These are phyloP conservation scores for Lampris incognitus DNA, from an alignment of 2,113 vertebrate genomes.

Conservation along the genomic window DNA sequence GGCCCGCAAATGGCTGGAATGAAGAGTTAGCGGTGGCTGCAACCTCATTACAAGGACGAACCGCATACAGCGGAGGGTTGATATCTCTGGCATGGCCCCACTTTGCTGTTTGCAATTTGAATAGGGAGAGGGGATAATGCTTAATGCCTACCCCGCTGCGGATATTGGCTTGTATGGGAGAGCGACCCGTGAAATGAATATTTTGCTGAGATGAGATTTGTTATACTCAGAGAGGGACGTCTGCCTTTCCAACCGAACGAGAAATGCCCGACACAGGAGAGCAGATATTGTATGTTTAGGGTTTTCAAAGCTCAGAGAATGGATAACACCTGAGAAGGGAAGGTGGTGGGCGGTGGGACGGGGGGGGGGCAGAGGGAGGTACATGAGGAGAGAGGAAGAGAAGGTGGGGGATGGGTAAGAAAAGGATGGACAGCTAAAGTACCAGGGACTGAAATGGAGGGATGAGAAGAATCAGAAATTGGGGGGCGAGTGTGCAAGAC, in stretches of 20 bases:
- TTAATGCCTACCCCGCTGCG: slow-evolving; percentile 62
- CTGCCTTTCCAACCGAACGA: slow-evolving; percentile 36
- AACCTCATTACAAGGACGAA: slow-evolving; percentile 73
- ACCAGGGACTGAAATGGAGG: background rate
- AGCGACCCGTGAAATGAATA: slow-evolving; percentile 78
- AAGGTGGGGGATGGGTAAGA: background rate
- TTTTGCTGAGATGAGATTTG: slow-evolving; percentile 76
- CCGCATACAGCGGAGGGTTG: slow-evolving; percentile 53
- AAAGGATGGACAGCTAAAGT: background rate
- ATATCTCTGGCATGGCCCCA: slow-evolving; percentile 63
- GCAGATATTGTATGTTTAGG: slow-evolving; percentile 28
- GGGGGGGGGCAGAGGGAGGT: background rate
- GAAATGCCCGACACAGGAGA: slow-evolving; percentile 36
- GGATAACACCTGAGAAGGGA: slow-evolving; percentile 16
- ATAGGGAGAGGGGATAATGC: slow-evolving; percentile 64
- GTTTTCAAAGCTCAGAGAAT: slow-evolving; percentile 18
- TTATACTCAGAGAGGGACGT: slow-evolving; percentile 51
- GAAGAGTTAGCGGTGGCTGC: slow-evolving; percentile 64
- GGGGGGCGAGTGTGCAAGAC: background rate
- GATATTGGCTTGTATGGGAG: slow-evolving; percentile 70
- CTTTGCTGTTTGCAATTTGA: slow-evolving; percentile 70
- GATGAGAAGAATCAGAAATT: background rate
- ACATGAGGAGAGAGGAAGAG: background rate
- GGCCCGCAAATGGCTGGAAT: slow-evolving; percentile 58
- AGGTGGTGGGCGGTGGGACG: background rate